A percentile compares a stretch with the other conserved stretches of the same genome.
phyloP scores from a whole-genome alignment of 2,113 vertebrate species.

The Scopus umbretta region DNA sequence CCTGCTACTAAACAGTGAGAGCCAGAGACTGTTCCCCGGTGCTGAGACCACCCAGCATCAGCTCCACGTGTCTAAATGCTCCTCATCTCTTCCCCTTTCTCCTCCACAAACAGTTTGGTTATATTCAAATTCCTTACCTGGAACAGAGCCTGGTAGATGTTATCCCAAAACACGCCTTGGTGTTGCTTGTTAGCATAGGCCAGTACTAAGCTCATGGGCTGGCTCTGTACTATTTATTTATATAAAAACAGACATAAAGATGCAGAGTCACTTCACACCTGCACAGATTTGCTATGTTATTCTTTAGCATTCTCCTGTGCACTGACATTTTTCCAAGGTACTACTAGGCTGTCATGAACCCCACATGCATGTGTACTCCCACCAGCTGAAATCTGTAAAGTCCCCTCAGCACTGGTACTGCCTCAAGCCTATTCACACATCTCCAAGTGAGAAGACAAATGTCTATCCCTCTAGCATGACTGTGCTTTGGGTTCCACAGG shows the following conservation, averaged over 20 bases:
- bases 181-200: background rate
- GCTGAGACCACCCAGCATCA: background rate
- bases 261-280: background rate
- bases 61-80: accelerated
- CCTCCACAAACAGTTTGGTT: background rate
- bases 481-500: accelerated
- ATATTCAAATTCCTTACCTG: background rate
- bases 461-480: background rate
- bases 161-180: background rate
- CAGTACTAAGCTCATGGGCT: background rate
- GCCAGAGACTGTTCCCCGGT: background rate
- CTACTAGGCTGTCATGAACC: background rate
- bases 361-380: background rate
- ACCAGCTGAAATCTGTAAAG: background rate
- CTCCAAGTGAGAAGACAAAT: background rate
- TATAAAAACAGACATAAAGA: background rate
- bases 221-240: background rate
- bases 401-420: background rate
- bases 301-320: background rate
- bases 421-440: accelerated
- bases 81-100: background rate
- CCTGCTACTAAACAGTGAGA: background rate
- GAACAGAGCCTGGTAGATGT: background rate
- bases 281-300: background rate
- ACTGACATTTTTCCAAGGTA: background rate